phyloP scores from a whole-genome alignment of 2,888 invertebrate genomes.

The Sinhomidia bicolor region DNA sequence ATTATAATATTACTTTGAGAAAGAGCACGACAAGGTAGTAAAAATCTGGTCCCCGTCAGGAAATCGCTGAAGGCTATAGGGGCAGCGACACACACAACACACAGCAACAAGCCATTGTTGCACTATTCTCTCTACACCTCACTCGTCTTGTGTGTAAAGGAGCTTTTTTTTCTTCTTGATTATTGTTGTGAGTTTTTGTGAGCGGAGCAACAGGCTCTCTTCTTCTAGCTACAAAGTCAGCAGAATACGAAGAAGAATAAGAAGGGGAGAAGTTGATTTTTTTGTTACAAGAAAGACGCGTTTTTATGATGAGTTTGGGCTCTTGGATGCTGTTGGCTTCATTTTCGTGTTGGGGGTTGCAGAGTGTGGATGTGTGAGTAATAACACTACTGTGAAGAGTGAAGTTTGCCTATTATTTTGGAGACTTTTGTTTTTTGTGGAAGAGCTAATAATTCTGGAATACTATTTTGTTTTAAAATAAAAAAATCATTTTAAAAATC shows the following conservation, averaged over 20 bases:
- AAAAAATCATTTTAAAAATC: no score
- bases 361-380: neutral
- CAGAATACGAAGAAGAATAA: no score
- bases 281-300: neutral
- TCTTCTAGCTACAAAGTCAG: no score
- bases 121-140: neutral
- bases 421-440: neutral
- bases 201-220: neutral
- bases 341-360: slow-evolving; percentile 11
- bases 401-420: neutral
- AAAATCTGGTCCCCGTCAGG: slow-evolving; percentile 33
- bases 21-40: slow-evolving; percentile 18
- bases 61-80: slow-evolving; percentile 66
- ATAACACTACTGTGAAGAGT: no score
- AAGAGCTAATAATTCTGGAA: no score
- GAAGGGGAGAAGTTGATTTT: slow-evolving; percentile 10
- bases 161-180: neutral
- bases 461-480: no score
- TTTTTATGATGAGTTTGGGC: neutral
- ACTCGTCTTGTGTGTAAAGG: no score
- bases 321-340: neutral
- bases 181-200: neutral
- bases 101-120: slow-evolving; percentile 10
- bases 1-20: no score
- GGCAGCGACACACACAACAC: slow-evolving; percentile 53